Evolutionary conservation across 2,888 invertebrate species (phyloP), one percentile per base, ranked within the genome.

Genomic region (Campoplex nolae): DNA sequence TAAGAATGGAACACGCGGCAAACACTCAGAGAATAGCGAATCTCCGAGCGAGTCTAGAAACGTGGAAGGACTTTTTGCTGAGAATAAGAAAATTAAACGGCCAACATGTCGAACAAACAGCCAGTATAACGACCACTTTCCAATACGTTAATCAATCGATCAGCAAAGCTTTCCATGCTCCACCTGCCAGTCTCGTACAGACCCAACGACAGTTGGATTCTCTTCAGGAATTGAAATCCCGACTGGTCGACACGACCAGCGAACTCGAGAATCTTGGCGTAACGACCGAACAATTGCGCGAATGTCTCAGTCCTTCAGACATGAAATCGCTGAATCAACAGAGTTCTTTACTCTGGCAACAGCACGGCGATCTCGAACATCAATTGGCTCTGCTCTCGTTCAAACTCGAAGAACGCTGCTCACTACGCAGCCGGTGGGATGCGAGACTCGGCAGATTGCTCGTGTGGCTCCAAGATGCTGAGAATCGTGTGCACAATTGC

Each of bases 231-330:
- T 95, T 96, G 74, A 95, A 96, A 90, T 95, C 95, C 7, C 95
- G 96, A 86, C 95, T 97, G 78, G 95, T 95, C 9, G 95, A 95
- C 84, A 95, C 96, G 73, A 96, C 96, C 67, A 95, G 95, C 48
- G 96, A 97, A 81, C 95, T 98, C 38, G 97, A 98, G 93, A 95
- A 96, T 51, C 95, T 98, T 0, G 97, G 96, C 67, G 96, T 97
- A 0, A 96, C 96, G 48, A 97, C 97, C 90, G 98, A 98, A 93
- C 97, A 98, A 93, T 95, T 98, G 3, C 97, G 98, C 91, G 98
- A 98, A 92, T 97, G 97, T 90, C 95, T 98, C 7, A 97, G 97
- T 93, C 97, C 98, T 0, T 96, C 97, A 71, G 98, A 98, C 92
- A 97, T 98, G 94, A 97, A 98, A 93, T 95, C 96, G 18, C 96